A percentile compares a stretch with the other conserved stretches of the same genome.
These are phyloP conservation scores for Solenopsis invicta DNA, from an alignment of 1,140 invertebrate species.

Conservation along the genomic window DNA sequence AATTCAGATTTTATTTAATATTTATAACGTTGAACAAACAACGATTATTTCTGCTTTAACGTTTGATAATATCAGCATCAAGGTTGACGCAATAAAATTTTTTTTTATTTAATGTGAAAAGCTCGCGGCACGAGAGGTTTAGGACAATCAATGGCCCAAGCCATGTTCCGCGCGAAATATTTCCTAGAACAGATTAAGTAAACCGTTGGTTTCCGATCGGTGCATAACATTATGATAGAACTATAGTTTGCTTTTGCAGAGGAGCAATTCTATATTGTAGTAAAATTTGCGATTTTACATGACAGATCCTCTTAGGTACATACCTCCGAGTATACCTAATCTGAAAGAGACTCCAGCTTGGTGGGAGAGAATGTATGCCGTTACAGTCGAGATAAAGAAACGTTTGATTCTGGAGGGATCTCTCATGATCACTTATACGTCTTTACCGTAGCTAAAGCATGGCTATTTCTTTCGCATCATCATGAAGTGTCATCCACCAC, in stretches of 20 bases:
- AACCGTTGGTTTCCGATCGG: constrained; percentile 89
- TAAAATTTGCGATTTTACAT: constrained; percentile 66
- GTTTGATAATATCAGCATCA: not conserved
- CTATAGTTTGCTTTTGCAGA: constrained; percentile 97
- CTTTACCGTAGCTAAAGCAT: constrained; percentile 89
- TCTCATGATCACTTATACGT: constrained; percentile 95
- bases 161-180: constrained; percentile 89
- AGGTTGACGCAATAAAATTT: constrained; percentile 96
- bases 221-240: constrained; percentile 90
- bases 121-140: constrained; percentile 90
- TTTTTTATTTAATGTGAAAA: constrained; percentile 98
- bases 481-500: constrained; percentile 91
- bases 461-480: constrained; percentile 97
- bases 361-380: constrained; percentile 90
- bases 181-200: constrained; percentile 86
- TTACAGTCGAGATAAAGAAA: constrained; percentile 95
- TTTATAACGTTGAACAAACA: not conserved
- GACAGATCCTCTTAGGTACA: constrained; percentile 85
- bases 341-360: constrained; percentile 89
- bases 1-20: not conserved
- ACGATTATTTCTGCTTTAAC: not conserved
- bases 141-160: constrained; percentile 88
- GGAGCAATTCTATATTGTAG: constrained; percentile 79
- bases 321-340: constrained; percentile 91
- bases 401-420: constrained; percentile 92